Conservation (phyloP, 2,888 invertebrate species). For the Pseudoips prasinana region DNA sequence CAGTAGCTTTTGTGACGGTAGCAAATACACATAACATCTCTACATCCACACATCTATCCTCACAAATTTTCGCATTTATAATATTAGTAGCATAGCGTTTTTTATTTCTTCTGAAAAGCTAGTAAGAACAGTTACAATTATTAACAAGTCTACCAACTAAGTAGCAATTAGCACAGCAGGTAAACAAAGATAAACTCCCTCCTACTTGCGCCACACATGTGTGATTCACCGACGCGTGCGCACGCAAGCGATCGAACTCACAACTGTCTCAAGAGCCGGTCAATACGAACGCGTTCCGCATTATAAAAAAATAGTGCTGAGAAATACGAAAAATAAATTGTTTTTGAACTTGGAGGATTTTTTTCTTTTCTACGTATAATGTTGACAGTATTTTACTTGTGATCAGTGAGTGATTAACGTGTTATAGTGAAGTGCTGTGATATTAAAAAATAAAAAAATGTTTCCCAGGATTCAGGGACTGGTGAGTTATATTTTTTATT, state of each 20-base stretch:
- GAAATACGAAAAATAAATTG: not conserved
- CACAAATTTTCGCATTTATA: no score
- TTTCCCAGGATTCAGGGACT: constrained; percentile 76
- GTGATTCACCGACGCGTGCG: constrained; percentile 24
- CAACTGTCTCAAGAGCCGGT: not conserved
- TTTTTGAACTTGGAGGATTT: constrained; percentile 9
- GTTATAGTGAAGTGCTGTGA: constrained; percentile 43
- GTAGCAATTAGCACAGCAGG: constrained; percentile 22
- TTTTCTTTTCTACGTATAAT: constrained; percentile 32
- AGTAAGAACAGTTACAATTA: no score
- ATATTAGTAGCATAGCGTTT: no score
- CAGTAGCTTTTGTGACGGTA: no score
- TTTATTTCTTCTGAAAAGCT: no score
- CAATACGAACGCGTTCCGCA: not conserved
- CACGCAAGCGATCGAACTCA: constrained; percentile 3
- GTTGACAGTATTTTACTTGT: constrained; percentile 34
- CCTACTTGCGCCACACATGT: constrained; percentile 17
- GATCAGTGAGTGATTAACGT: constrained; percentile 41
- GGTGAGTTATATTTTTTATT: constrained; percentile 60
- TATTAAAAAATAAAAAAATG: constrained; percentile 46
- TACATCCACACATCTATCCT: no score
- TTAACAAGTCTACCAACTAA: no score
- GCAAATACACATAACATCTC: no score
- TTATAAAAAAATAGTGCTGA: not conserved
- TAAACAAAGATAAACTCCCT: constrained; percentile 30